Percentiles rank a stretch among this genome's conserved stretches.
Evolutionary conservation across 2,888 invertebrate genomes (phyloP).

Genomic region (Lasiommata megera): DNA sequence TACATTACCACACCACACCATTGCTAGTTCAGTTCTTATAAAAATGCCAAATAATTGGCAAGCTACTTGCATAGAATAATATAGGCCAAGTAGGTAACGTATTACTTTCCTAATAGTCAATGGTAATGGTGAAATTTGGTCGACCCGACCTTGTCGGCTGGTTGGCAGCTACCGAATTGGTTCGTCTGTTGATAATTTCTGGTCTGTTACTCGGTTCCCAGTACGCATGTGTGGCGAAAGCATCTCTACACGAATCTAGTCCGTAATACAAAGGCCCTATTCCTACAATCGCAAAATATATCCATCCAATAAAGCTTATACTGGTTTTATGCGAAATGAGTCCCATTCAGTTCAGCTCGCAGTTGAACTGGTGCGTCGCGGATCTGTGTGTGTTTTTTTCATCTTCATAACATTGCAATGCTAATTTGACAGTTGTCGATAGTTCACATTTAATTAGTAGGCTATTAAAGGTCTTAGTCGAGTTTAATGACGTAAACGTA

Average conservation of each 20-base stretch:
- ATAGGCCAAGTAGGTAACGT: too few relatives aligned
- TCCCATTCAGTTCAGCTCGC: neutral
- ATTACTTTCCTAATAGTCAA: too few relatives aligned
- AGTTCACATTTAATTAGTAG: neutral
- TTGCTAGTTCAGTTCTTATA: too few relatives aligned
- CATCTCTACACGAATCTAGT: neutral
- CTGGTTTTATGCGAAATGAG: too few relatives aligned
- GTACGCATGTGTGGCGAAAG: slow-evolving; percentile 25
- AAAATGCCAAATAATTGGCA: too few relatives aligned
- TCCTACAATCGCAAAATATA: neutral
- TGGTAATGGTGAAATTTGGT: neutral
- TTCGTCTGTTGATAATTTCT: neutral
- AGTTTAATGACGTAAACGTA: neutral
- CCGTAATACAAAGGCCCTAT: slow-evolving; percentile 29
- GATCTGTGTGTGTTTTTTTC: neutral
- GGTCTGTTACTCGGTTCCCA: neutral
- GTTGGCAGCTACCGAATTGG: neutral
- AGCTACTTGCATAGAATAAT: too few relatives aligned
- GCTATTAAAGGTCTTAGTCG: neutral
- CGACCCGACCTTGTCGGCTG: neutral
- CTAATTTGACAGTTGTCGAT: neutral
- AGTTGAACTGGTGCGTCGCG: neutral
- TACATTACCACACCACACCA: too few relatives aligned
- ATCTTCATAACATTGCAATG: neutral
- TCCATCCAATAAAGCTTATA: too few relatives aligned